A percentile compares a stretch with the other conserved stretches of the same genome.
These are phyloP conservation scores for Sycobia sp. DNA, from an alignment of 1,140 invertebrate species.

Conservation along the genomic window DNA sequence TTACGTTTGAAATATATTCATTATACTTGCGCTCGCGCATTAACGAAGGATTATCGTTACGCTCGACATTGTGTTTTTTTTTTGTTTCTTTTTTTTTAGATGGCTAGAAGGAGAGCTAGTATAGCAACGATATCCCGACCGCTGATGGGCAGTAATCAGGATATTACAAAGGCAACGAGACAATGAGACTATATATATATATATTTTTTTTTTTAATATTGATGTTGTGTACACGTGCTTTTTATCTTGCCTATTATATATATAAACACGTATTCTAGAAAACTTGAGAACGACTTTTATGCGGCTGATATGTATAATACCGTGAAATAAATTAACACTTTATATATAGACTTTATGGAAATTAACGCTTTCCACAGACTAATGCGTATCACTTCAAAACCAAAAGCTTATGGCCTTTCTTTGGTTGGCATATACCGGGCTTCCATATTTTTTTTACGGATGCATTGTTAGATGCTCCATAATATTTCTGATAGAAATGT, in stretches of 20 bases:
- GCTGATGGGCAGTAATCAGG: slow-evolving; percentile 45
- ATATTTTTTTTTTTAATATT: slow-evolving; percentile 5
- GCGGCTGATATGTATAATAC: neutral
- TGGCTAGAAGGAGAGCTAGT: slow-evolving; percentile 58
- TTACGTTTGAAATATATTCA: no score
- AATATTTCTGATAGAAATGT: no score
- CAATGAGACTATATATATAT: slow-evolving; percentile 13
- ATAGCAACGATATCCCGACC: slow-evolving; percentile 59
- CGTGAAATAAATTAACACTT: neutral
- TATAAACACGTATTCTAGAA: no score
- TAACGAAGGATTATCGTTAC: slow-evolving; percentile 28
- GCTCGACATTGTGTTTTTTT: slow-evolving; percentile 37
- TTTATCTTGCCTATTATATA: slow-evolving; percentile 16
- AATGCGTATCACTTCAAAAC: no score
- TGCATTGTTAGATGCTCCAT: no score
- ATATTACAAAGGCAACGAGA: slow-evolving; percentile 54
- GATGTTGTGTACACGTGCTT: no score
- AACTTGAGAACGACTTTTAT: no score
- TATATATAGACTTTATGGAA: neutral
- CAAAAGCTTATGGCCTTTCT: no score
- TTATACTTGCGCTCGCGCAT: slow-evolving; percentile 26
- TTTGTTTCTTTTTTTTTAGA: slow-evolving; percentile 47
- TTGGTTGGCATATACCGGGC: no score
- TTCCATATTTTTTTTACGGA: no score
- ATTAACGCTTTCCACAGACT: neutral